Conservation (phyloP, 2,797 vertebrate species). For the Eidolon dupreanum region DNA sequence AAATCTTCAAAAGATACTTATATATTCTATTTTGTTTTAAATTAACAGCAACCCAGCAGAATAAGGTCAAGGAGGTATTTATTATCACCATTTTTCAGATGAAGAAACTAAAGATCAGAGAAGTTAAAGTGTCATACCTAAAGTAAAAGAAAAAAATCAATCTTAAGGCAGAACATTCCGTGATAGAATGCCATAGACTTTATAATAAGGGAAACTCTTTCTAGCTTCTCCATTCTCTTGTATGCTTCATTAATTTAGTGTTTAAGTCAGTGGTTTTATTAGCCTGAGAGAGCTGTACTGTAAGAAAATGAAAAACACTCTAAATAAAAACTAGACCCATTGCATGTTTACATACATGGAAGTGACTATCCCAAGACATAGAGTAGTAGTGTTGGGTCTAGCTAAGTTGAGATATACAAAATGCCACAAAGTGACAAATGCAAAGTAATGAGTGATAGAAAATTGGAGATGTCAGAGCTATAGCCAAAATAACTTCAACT, state of each 20-base stretch:
- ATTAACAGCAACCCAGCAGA: not conserved
- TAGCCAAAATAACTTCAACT: not conserved
- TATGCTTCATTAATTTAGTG: not conserved
- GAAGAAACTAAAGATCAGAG: not conserved
- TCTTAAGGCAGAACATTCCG: not conserved
- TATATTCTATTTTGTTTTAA: not conserved
- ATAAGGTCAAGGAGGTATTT: not conserved
- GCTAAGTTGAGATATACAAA: not conserved
- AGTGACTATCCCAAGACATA: not conserved
- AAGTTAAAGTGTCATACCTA: not conserved
- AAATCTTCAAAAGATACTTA: not conserved
- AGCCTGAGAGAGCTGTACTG: not conserved
- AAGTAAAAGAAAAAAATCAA: not conserved
- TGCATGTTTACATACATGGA: not conserved
- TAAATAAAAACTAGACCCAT: not conserved
- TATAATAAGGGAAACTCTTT: not conserved
- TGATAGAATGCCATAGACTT: not conserved
- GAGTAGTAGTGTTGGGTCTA: not conserved
- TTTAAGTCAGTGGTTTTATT: not conserved
- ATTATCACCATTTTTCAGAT: not conserved
- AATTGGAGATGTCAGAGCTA: not conserved
- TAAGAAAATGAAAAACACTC: not conserved
- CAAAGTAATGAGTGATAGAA: not conserved
- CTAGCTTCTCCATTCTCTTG: not conserved
- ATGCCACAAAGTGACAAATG: not conserved